These are phyloP conservation scores for Falco columbarius DNA, from an alignment of 2,797 vertebrate species.

Conservation along the genomic window DNA sequence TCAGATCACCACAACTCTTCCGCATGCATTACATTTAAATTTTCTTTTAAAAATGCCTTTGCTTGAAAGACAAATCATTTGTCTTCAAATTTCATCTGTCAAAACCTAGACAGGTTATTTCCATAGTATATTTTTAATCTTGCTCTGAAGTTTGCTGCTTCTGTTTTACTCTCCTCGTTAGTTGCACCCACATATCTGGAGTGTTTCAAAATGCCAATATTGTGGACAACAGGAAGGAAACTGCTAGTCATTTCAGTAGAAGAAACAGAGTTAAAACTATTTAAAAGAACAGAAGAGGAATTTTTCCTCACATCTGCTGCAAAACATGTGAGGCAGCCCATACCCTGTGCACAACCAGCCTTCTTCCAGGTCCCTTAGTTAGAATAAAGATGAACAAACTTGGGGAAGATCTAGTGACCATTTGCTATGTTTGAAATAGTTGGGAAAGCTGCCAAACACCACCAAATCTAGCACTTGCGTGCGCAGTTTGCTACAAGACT, in stretches of 20 bases:
- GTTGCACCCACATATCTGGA: not conserved
- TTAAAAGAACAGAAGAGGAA: not conserved
- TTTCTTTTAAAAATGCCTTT: conserved; percentile 39
- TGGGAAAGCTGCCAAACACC: not conserved
- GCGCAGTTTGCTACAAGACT: not conserved
- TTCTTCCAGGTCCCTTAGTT: not conserved
- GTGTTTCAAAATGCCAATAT: conserved; percentile 38
- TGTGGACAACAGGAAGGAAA: conserved; percentile 4
- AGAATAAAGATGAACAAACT: not conserved
- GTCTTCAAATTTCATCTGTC: conserved; percentile 66
- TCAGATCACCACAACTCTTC: conserved; percentile 39
- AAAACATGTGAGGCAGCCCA: not conserved
- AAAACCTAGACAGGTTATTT: conserved; percentile 53
- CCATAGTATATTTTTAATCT: conserved; percentile 64
- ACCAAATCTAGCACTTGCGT: not conserved
- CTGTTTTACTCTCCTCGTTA: conserved; percentile 32
- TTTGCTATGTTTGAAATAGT: not conserved
- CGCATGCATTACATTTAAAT: conserved; percentile 55
- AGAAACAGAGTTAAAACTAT: not conserved
- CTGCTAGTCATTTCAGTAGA: not conserved
- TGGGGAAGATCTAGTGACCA: not conserved
- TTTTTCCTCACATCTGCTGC: not conserved
- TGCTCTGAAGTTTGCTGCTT: conserved; percentile 48
- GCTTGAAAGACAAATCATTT: conserved; percentile 63
- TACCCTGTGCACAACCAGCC: not conserved